Conservation (phyloP, 2,888 invertebrate species). For the Stenodema calcarata region DNA sequence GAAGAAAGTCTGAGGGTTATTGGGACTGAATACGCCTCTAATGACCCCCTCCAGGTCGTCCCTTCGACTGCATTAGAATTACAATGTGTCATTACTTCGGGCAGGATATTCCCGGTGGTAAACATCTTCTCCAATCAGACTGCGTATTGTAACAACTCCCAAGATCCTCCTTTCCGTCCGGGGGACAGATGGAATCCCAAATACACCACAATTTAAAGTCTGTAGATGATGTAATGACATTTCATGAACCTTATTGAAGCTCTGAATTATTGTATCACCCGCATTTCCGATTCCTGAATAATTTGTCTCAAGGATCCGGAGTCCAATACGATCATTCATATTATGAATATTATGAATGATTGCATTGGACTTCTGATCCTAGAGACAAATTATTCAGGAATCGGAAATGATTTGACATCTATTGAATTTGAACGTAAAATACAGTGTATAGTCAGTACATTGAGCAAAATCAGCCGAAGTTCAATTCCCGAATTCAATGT, state of each 20-base stretch:
- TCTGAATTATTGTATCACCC: background rate
- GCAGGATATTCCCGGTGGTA: background rate
- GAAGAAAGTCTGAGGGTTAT: conserved; percentile 47
- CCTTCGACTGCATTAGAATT: conserved; percentile 36
- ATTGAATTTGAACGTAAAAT: background rate
- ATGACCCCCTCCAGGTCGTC: conserved; percentile 2
- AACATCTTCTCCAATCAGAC: conserved; percentile 31
- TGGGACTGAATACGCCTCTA: conserved; percentile 46
- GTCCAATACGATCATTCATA: background rate
- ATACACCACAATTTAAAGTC: background rate
- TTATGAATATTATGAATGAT: background rate
- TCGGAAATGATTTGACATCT: background rate
- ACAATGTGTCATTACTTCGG: conserved; percentile 44
- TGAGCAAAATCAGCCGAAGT: no score
- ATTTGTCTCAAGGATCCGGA: no score
- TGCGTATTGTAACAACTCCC: background rate
- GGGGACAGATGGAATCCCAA: background rate
- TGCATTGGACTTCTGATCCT: background rate
- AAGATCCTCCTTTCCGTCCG: background rate
- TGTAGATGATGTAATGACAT: background rate
- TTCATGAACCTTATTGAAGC: background rate
- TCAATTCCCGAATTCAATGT: no score
- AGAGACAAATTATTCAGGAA: no score
- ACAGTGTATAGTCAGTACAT: no score
- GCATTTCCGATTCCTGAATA: background rate